Base-by-base conservation (phyloP, 2,113 vertebrate species). In the Gila orcuttii region DNA sequence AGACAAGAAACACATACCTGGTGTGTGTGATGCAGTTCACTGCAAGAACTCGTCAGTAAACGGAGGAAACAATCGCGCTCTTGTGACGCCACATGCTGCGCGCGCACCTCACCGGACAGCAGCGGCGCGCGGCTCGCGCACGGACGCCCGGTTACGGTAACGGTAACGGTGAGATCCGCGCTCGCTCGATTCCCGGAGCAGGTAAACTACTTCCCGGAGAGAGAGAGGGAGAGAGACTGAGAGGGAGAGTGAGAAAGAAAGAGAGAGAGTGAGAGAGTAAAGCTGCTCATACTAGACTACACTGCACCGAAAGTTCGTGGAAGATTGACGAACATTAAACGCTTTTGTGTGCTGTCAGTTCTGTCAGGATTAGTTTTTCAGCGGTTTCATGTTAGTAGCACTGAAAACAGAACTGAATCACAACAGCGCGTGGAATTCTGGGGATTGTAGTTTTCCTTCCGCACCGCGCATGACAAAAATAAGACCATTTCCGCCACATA, bases 381-480 rank as follows among this genome's bases (percentile, higher is more conserved):
- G 28, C 13, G 47, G 12, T 59, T 69, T 21, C 31, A 13, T n/a
- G 6, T 60, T 42, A 82, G 19, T 47, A 82, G 82, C 52, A 62
- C 52, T 75, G 68, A 83, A 74, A 73, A 71, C 25, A 79, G 33
- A 62, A 79, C 82, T 57, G 55, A 57, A 94, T 93, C 91, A 92
- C 64, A 84, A 57, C 50, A 45, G 66, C 60, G 15, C 50, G 59
- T 85, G 88, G 84, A 3, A 89, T 83, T 92, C 19, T 90, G 95
- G 95, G 94, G 93, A 89, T 92, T 95, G 95, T 93, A 94, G 95
- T 94, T 93, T 89, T 92, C 3, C 3, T 15, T 45, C 9, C 19
- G 55, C 19, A 23, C 55, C 9, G n/a, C 47, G 2, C 31, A 31
- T 10, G 17, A 33, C 9, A 69, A 3, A 68, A 36, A 8, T 33